Conservation (phyloP, 2,113 vertebrate genomes). For the Muscicapa adusta region DNA sequence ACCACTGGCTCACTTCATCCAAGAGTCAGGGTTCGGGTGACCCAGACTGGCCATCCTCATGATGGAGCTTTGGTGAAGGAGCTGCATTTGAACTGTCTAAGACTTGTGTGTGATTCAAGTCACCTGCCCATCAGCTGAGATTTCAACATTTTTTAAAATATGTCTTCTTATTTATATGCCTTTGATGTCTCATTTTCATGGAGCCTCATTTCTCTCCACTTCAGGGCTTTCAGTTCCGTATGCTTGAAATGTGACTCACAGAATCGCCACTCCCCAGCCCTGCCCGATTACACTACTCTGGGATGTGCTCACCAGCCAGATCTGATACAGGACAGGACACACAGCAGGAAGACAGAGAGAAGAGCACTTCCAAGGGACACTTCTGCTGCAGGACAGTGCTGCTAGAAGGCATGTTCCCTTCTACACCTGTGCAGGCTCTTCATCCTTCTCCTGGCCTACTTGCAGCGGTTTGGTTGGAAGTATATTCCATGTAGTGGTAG, state of each 20-base stretch:
- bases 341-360: neutral
- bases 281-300: neutral
- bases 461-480: neutral
- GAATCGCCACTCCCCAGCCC: neutral
- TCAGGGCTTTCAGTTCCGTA: neutral
- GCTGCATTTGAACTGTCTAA: neutral
- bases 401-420: neutral
- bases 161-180: neutral
- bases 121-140: neutral
- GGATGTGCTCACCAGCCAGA: neutral
- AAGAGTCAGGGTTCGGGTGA: neutral
- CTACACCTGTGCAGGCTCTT: neutral
- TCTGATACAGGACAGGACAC: neutral
- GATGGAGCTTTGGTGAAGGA: neutral
- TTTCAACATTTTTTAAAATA: neutral
- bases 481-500: neutral
- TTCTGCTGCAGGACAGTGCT: neutral
- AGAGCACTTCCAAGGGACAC: neutral
- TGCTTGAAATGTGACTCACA: constrained; percentile 2
- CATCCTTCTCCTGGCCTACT: neutral
- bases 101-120: neutral
- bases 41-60: neutral
- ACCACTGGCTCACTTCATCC: neutral
- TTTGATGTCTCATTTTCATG: constrained; percentile 37
- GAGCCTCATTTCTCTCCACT: neutral